Base-by-base conservation (phyloP, 2,888 invertebrate genomes). In the Bombylius discolor region DNA sequence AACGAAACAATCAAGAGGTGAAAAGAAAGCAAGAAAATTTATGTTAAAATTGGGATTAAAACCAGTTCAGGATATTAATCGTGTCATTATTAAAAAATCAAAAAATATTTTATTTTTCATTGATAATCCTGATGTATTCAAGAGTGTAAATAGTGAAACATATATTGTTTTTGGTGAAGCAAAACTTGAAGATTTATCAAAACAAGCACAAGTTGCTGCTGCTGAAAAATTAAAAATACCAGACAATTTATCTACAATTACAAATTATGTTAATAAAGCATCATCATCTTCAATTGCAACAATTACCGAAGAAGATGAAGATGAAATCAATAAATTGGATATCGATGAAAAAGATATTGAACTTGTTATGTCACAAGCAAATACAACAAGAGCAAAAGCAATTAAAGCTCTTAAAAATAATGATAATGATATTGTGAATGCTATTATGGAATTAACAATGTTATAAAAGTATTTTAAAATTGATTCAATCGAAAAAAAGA, bases 121-220 rank as follows among this genome's bases (percentile, higher is more conserved):
- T 72, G 97, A 95, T 77, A 94, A 96, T 65, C 98, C 99, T 11
- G 99, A 99, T 70, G 98, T 96, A 2, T 91, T 91, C 79, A 96
- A 96, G 76, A 95, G 94, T 70, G 99, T 98, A 4, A 96, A 96
- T 63, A 97, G 96, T 14, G 99, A 99, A 76, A 99, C 98, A 0
- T 99, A 99, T 78, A 97, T 99, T 64, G 94, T 99, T 49, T 99
- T 99, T 72, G 99, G 99, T 51, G 99, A 99, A 77, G 98, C 99
- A 39, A 99, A 99, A 84, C 98, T 99, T 66, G 99, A 99, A 77
- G 99, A 99, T 79, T 81, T 99, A 68, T 94, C 94, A 55, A 98
- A 98, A 70, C 98, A 99, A 59, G 82, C 82, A 33, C 89, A 95
- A 72, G 93, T 97, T 74, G 94, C 95, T 3, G 99, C 99, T 42